Conservation (phyloP, 53 echinoderm and acorn worm species). For the Antedon mediterranea region DNA sequence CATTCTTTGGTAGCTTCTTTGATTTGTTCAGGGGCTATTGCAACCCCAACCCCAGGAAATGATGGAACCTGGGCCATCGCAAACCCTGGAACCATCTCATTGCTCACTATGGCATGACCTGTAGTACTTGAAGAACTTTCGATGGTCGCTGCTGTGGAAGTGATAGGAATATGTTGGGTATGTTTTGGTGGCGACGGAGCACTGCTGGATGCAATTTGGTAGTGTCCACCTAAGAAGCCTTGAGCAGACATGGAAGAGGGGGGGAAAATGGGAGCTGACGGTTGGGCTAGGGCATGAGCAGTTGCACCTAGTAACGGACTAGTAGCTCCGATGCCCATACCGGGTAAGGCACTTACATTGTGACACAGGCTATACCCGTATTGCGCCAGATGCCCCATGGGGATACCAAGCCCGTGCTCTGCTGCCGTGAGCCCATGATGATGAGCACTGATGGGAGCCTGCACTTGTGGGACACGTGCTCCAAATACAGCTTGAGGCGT, state of each 20-base stretch:
- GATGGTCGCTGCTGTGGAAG: constrained; percentile 30
- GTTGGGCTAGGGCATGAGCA: constrained; percentile 37
- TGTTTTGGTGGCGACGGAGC: constrained; percentile 23
- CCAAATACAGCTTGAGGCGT: constrained; percentile 15
- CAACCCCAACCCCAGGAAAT: constrained; percentile 10
- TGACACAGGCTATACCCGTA: constrained; percentile 33
- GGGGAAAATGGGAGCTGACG: constrained; percentile 49
- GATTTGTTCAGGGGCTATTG: constrained; percentile 22
- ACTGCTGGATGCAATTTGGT: constrained; percentile 37
- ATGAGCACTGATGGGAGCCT: neutral
- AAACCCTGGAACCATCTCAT: constrained; percentile 22
- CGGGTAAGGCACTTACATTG: neutral
- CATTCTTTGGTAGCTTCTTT: constrained; percentile 69
- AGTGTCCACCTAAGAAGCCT: constrained; percentile 61
- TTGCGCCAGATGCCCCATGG: constrained; percentile 24
- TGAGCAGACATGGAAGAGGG: constrained; percentile 62
- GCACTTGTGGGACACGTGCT: constrained; percentile 3
- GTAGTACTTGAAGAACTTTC: constrained; percentile 17
- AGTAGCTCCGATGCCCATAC: constrained; percentile 33
- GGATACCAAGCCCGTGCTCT: constrained; percentile 35
- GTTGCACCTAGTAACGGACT: constrained; percentile 66
- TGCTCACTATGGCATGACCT: constrained; percentile 27
- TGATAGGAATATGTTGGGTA: constrained; percentile 13
- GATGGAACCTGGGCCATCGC: constrained; percentile 1
- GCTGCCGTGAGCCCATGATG: constrained; percentile 37